Evolutionary conservation across 2,888 invertebrate species (phyloP).

Genomic region (Laothoe populi): DNA sequence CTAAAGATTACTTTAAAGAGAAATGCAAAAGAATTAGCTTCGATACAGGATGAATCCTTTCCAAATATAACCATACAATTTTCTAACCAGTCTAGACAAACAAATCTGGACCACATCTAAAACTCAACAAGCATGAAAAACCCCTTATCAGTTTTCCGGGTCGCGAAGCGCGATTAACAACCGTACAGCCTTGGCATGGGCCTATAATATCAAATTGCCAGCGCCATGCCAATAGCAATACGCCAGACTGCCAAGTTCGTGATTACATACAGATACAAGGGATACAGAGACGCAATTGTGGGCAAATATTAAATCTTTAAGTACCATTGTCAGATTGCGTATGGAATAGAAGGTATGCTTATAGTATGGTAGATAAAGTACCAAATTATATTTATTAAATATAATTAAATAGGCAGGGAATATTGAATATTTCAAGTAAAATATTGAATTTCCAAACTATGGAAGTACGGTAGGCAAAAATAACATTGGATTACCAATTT

Average conservation of each 20-base stretch:
- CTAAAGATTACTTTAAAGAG: too few species aligned
- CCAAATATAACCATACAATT: too few species aligned
- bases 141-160: slow-evolving; percentile 64
- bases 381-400: too few species aligned
- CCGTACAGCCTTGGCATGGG: slow-evolving; percentile 65
- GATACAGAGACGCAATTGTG: slow-evolving; percentile 1
- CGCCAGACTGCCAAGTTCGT: slow-evolving; percentile 59
- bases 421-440: too few species aligned
- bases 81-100: too few species aligned
- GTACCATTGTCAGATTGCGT: background rate
- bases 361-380: too few species aligned
- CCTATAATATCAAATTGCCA: slow-evolving; percentile 81
- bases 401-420: too few species aligned
- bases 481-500: too few species aligned
- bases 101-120: background rate
- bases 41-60: too few species aligned
- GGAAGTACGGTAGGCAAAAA: too few species aligned
- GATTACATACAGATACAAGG: slow-evolving; percentile 22
- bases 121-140: slow-evolving; percentile 59
- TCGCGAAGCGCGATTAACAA: slow-evolving; percentile 63
- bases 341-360: background rate
- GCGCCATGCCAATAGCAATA: slow-evolving; percentile 71
- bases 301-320: background rate
- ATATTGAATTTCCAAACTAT: too few species aligned
- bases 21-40: too few species aligned